phyloP scores from a whole-genome alignment of 2,797 vertebrate genomes.

The Atherinosoma microstoma region DNA sequence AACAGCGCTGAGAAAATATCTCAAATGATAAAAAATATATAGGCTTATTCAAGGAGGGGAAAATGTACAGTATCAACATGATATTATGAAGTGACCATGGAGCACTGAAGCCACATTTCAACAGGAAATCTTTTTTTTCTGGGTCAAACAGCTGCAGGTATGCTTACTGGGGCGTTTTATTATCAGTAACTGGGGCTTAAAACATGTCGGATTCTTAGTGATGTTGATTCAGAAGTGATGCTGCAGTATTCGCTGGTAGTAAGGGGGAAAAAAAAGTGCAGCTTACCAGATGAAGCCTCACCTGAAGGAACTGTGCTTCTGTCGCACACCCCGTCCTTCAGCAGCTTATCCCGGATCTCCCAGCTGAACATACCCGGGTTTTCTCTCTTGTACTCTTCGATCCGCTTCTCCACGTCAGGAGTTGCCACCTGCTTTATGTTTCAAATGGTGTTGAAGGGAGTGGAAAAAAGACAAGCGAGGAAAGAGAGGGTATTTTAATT shows the following conservation, averaged over 20 bases:
- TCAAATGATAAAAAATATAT: constrained; percentile 13
- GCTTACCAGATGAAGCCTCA: constrained; percentile 92
- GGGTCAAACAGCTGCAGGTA: constrained; percentile 54
- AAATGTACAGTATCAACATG: constrained; percentile 23
- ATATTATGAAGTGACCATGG: constrained; percentile 15
- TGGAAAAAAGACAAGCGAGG: not conserved
- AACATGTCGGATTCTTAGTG: constrained; percentile 64
- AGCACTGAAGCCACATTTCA: constrained; percentile 58
- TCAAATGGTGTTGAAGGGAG: constrained; percentile 44
- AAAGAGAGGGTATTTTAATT: constrained; percentile 24
- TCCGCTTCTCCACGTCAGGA: constrained; percentile 97
- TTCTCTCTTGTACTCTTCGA: constrained; percentile 97
- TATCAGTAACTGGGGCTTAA: constrained; percentile 61
- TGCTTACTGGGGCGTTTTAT: constrained; percentile 49
- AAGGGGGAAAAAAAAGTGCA: constrained; percentile 75
- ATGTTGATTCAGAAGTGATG: constrained; percentile 61
- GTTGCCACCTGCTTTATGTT: constrained; percentile 97
- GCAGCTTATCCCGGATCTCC: constrained; percentile 97
- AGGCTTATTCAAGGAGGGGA: constrained; percentile 6
- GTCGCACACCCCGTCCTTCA: constrained; percentile 98
- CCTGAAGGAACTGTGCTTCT: constrained; percentile 98
- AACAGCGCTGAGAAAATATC: constrained; percentile 39
- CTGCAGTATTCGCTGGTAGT: constrained; percentile 72
- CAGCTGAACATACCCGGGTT: constrained; percentile 99
- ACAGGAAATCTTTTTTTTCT: constrained; percentile 33